A percentile compares a stretch with the other conserved stretches of the same genome.
phyloP scores from a whole-genome alignment of 2,888 invertebrate genomes.

The Ectobius pallidus region DNA sequence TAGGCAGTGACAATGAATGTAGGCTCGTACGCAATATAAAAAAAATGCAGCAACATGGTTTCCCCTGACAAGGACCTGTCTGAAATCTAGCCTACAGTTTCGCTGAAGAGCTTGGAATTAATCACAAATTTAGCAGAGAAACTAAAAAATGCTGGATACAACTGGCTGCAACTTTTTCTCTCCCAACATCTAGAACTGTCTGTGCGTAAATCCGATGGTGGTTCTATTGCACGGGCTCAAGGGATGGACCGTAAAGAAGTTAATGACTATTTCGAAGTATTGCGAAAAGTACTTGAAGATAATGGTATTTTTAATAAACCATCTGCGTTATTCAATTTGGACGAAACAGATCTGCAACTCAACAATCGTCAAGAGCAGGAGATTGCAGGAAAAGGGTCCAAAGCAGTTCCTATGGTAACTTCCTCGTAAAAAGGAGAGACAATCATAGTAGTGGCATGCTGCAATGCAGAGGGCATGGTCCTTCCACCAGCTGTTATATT shows the following conservation, averaged over 20 bases:
- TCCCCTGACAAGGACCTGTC: not conserved
- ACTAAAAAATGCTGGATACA: not conserved
- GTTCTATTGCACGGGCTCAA: not conserved
- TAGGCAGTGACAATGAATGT: not conserved
- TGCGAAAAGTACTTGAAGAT: not conserved
- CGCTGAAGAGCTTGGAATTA: not conserved
- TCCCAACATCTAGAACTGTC: conserved; percentile 1
- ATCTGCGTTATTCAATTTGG: not conserved
- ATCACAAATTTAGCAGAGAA: not conserved
- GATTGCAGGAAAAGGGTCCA: not conserved
- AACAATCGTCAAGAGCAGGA: not conserved
- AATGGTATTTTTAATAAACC: not conserved
- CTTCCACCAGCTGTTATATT: not conserved
- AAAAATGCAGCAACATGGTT: conserved; percentile 1
- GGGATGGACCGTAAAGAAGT: conserved; percentile 1
- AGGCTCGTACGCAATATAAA: not conserved
- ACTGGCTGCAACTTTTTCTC: conserved; percentile 4
- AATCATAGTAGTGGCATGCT: not conserved
- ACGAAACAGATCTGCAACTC: not conserved
- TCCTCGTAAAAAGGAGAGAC: not conserved
- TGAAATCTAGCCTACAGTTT: not conserved
- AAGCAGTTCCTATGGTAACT: not conserved
- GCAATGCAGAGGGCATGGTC: not conserved
- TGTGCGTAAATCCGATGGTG: not conserved
- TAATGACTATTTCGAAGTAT: not conserved